These are phyloP conservation scores for Lytechinus pictus DNA, from an alignment of 35 echinoderm and acorn worm genomes.

Conservation along the genomic window DNA sequence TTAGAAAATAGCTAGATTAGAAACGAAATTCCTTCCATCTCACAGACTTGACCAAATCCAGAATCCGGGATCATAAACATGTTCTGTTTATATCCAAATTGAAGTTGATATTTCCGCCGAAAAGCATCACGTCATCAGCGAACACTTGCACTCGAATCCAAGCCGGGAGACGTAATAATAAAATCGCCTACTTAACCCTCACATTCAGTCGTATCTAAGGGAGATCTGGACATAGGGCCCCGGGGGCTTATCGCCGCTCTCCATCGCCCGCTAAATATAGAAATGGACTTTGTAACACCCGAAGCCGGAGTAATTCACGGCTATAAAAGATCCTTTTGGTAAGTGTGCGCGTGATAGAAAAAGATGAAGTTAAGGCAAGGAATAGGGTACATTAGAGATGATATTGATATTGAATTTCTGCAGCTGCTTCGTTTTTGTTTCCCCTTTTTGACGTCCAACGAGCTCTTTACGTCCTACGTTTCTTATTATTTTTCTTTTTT, in stretches of 20 bases:
- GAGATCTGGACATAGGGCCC: neutral
- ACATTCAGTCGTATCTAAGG: neutral
- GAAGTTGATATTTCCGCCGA: neutral
- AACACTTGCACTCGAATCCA: neutral
- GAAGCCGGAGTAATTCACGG: neutral
- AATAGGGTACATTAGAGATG: conserved; percentile 17
- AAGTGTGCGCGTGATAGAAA: neutral
- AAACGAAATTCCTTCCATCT: too few relatives aligned
- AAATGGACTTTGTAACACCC: conserved; percentile 3
- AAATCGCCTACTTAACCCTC: conserved; percentile 2
- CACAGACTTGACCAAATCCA: too few relatives aligned
- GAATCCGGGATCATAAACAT: too few relatives aligned
- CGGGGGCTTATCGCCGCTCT: neutral
- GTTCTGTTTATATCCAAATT: neutral
- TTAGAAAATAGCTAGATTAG: too few relatives aligned
- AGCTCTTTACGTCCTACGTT: neutral
- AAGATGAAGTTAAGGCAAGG: neutral
- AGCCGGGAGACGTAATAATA: neutral
- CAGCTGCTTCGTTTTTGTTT: neutral
- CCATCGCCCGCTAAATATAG: neutral
- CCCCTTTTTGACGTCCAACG: neutral
- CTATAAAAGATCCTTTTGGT: neutral
- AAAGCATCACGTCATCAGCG: neutral
- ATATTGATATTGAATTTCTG: conserved; percentile 46
- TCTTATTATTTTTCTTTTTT: neutral